Base-by-base conservation (phyloP, 2,888 invertebrate species). In the Drosophila peninsularis region DNA sequence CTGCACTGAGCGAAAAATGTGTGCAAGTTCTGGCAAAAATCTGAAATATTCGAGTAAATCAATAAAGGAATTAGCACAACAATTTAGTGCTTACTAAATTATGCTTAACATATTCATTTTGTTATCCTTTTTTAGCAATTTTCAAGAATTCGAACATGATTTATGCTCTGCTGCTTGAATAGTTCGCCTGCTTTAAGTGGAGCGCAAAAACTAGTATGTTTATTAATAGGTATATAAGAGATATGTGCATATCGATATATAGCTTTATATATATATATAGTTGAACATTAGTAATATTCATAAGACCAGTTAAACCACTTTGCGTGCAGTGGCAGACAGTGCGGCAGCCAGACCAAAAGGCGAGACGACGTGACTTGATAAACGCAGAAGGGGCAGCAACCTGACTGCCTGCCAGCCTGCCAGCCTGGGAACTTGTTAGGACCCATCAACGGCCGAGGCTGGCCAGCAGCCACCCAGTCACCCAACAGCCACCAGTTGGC, bases 291-390 rank as follows among this genome's bases (percentile, higher is more conserved):
- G 77, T 83, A 83, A 78, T 71, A 78, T 77, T 81, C 78, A 76
- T 80, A 85, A 82, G 75, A 85, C 83, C 83, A 86, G 86, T 83
- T 85, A 76, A 71, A 83, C 86, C 73, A 82, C 82, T 82, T 82
- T 82, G 78, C 75, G 71, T 84, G 86, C 78, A 82, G 47, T 50
- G 86, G 81, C 83, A 83, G 86, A 86, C 82, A 78, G 49, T 62
- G 65, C 76, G 83, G 82, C 82, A 82, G 80, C 80, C 68, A 61
- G 56, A 36, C 52, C 50, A 37, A 36, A 41, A 58, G 54, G 44
- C 58, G 60, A 42, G 54, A 21, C 52, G 14, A 17, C 37, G 5
- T 37, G 24, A n/a, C 47, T 37, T 52, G 56, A 37, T 52, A 58
- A 14, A 19, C 41, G 47, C 49, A 54, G 61, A 61, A 67, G 21